Evolutionary conservation across 2,797 vertebrate genomes (phyloP), one percentile per base, ranked within the genome.

Genomic region (Acridotheres tristis): DNA sequence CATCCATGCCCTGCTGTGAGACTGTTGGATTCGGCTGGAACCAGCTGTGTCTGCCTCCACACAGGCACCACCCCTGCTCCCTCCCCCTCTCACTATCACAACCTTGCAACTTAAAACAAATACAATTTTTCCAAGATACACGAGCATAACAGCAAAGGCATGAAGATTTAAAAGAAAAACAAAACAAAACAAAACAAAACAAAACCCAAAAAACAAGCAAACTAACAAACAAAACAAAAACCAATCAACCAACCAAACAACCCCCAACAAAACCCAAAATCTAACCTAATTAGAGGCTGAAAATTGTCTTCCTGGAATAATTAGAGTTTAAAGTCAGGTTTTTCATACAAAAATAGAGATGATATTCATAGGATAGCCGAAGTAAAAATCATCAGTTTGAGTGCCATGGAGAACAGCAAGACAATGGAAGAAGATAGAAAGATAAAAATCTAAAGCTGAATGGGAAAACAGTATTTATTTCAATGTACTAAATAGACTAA

Each of bases 21-120:
- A 11, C 20, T 40, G 29, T 17, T 68, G 48, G 48, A 61, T 50
- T 7, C n/a, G 16, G 23, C 20, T 59, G 47, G 19, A 68, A 7
- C 19, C 8, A 21, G 11, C 12, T 2, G 9, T n/a, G 29, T n/a
- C 38, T 29, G 26, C 16, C 13, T 47, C 13, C 14, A 34, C 21
- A 29, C 11, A 34, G 16, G 7, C 6, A 12, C 13, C 1, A 0
- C 8, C 8, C 5, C 3, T 48, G 25, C 15, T 66, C 21, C 5
- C 4, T 53, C 19, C 55, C 13, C 6, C 30, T 43, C 19, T 40
- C 3, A 3, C 19, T n/a, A 26, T 13, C 5, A 27, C 43, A 69
- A 45, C 29, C 29, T 61, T 34, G 29, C 66, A 42, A 23, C 3
- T 17, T 27, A 34, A 82, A 40, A 15, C 15, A 5, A 72, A 50